phyloP scores from a whole-genome alignment of 2,113 vertebrate species.

The Tenrec ecaudatus region DNA sequence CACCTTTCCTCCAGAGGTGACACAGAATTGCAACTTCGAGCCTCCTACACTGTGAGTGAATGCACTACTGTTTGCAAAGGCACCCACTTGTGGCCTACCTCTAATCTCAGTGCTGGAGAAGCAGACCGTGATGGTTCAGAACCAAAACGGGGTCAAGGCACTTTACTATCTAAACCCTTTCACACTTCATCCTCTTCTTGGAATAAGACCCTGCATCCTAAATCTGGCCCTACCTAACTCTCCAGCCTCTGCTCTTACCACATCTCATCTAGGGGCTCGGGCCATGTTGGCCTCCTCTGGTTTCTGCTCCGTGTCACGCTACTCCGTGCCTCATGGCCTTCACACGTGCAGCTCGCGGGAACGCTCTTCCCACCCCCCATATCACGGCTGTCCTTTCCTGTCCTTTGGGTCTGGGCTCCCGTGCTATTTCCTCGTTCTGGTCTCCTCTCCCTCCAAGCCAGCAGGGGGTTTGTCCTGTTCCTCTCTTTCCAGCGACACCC shows the following conservation, averaged over 20 bases:
- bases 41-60: too few relatives aligned
- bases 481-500: too few relatives aligned
- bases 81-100: too few relatives aligned
- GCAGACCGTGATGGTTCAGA: background rate
- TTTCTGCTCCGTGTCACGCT: background rate
- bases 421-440: background rate
- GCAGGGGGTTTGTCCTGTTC: background rate
- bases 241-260: background rate
- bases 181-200: rapidly evolving
- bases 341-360: background rate
- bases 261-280: too few relatives aligned
- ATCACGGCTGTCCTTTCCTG: background rate
- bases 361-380: background rate
- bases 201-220: background rate
- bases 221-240: background rate
- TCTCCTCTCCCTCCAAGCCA: background rate
- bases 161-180: too few relatives aligned
- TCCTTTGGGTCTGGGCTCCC: background rate
- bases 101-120: too few relatives aligned
- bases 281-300: background rate
- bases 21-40: too few relatives aligned
- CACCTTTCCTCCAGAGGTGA: too few relatives aligned
- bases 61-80: too few relatives aligned
- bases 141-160: background rate
- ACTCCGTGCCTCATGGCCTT: background rate